Percentiles rank a stretch among this genome's conserved stretches.
phyloP scores from a whole-genome alignment of 2,888 invertebrate genomes.

The Ophraella communa region DNA sequence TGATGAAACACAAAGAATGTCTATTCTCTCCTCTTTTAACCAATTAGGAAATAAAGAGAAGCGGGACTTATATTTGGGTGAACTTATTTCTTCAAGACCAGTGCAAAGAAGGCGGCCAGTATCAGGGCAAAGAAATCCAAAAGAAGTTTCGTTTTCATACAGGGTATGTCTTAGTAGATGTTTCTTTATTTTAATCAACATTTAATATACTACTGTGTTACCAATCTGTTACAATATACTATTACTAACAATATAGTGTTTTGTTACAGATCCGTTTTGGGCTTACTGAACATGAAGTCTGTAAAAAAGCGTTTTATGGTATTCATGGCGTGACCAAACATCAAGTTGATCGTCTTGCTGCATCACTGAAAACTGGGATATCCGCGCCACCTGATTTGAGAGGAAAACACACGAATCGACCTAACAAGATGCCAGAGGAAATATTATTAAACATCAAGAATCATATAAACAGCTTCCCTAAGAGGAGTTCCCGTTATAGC shows the following conservation, averaged over 20 bases:
- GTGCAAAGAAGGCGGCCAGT: background rate
- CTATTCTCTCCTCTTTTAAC: slow-evolving; percentile 12
- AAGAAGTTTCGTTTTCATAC: slow-evolving; percentile 3
- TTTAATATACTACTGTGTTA: too few relatives aligned
- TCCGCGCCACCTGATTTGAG: slow-evolving; percentile 2
- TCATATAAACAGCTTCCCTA: slow-evolving; percentile 2
- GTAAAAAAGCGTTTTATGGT: background rate
- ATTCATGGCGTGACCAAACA: slow-evolving; percentile 16
- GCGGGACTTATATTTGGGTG: slow-evolving; percentile 8
- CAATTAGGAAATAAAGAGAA: slow-evolving; percentile 12
- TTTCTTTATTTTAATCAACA: too few relatives aligned
- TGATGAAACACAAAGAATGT: slow-evolving; percentile 6
- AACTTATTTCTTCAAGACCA: background rate
- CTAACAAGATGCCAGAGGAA: slow-evolving; percentile 6
- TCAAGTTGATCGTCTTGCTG: background rate
- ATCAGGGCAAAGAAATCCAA: slow-evolving; percentile 6
- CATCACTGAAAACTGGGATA: background rate
- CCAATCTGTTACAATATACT: background rate
- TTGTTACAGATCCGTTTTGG: slow-evolving; percentile 12
- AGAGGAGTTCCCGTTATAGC: slow-evolving; percentile 9
- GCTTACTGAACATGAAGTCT: slow-evolving; percentile 2
- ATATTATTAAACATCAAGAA: background rate
- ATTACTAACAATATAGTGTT: background rate
- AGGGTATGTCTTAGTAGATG: background rate
- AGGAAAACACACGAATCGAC: slow-evolving; percentile 8